Evolutionary conservation across 1,140 invertebrate genomes (phyloP).

Genomic region (Aphidius ervi): DNA sequence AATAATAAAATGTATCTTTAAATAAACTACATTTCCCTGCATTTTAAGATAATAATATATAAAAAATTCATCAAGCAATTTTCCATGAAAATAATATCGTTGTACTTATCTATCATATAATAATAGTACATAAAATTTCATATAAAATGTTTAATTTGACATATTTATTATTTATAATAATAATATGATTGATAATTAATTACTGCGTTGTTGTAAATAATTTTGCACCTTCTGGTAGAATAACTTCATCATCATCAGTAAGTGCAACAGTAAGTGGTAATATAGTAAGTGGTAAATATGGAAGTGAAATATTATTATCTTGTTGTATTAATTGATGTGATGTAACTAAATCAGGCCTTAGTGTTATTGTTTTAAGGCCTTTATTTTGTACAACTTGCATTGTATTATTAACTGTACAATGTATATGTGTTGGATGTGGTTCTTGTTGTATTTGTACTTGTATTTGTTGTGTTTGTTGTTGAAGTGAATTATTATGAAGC

Average conservation of each 20-base stretch:
- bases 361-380: constrained; percentile 49
- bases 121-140: too few species aligned
- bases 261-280: constrained; percentile 48
- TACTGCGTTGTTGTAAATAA: constrained; percentile 46
- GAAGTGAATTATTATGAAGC: constrained; percentile 22
- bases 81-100: too few species aligned
- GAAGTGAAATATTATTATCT: constrained; percentile 49
- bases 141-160: too few species aligned
- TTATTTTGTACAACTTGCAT: constrained; percentile 42
- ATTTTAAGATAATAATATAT: too few species aligned
- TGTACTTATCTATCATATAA: too few species aligned
- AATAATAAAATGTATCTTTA: too few species aligned
- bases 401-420: constrained; percentile 7
- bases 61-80: too few species aligned
- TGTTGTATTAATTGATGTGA: constrained; percentile 45
- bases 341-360: constrained; percentile 31
- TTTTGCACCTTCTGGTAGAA: constrained; percentile 49
- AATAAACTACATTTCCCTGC: too few species aligned
- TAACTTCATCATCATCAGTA: constrained; percentile 48
- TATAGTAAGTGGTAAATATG: constrained; percentile 48
- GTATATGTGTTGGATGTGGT: constrained; percentile 18
- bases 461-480: constrained; percentile 2
- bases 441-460: constrained; percentile 12
- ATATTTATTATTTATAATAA: too few species aligned
- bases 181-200: too few species aligned